These are phyloP conservation scores for Apodemia hepburni DNA, from an alignment of 2,888 invertebrate genomes.

Conservation along the genomic window DNA sequence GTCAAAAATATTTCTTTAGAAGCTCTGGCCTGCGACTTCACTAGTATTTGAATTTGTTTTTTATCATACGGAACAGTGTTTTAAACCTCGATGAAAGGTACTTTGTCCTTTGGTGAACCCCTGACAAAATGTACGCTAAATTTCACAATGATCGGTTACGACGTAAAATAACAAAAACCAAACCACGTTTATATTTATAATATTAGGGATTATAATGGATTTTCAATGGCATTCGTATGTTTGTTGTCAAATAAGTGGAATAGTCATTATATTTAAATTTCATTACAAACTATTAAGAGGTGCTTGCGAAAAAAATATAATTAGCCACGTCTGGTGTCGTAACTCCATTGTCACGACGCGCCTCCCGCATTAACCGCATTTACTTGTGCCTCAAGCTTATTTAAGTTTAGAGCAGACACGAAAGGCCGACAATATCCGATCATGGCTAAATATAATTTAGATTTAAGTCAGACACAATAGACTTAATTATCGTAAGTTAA, in stretches of 20 bases:
- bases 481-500: neutral
- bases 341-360: slow-evolving; percentile 55
- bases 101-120: no score
- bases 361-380: slow-evolving; percentile 42
- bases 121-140: no score
- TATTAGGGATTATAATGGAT: neutral
- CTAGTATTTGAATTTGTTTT: no score
- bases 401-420: slow-evolving; percentile 5
- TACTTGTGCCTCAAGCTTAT: slow-evolving; percentile 24
- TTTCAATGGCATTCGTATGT: neutral
- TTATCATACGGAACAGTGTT: no score
- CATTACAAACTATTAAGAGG: slow-evolving; percentile 21
- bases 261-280: slow-evolving; percentile 27
- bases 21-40: no score
- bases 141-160: no score
- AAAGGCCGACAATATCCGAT: neutral
- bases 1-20: no score
- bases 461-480: neutral
- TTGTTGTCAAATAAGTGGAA: slow-evolving; percentile 15
- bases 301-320: slow-evolving; percentile 44
- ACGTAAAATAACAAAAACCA: neutral
- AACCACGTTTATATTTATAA: no score
- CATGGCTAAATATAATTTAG: neutral
- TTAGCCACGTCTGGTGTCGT: slow-evolving; percentile 48
- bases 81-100: no score